phyloP scores from a whole-genome alignment of 2,888 invertebrate species.

The Sipunculus nudus region DNA sequence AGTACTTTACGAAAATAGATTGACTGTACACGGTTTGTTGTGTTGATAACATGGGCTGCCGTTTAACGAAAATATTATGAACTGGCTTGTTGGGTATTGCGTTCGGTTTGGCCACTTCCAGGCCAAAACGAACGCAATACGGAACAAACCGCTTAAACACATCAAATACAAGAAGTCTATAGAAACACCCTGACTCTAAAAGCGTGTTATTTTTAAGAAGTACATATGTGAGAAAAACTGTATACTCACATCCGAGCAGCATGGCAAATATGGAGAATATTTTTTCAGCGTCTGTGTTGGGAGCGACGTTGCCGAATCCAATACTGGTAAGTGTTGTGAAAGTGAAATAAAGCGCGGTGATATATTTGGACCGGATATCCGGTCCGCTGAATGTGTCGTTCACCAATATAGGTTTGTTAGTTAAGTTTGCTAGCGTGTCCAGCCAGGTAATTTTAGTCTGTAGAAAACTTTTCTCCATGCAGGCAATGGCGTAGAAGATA shows the following conservation, averaged over 20 bases:
- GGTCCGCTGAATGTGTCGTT: slow-evolving; percentile 65
- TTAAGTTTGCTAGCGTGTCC: slow-evolving; percentile 56
- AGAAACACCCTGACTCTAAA: too few species aligned
- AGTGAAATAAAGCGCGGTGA: slow-evolving; percentile 66
- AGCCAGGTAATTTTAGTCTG: slow-evolving; percentile 60
- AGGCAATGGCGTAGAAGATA: slow-evolving; percentile 66
- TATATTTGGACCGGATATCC: slow-evolving; percentile 62
- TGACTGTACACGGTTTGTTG: too few species aligned
- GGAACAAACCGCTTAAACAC: too few species aligned
- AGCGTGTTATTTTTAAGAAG: too few species aligned
- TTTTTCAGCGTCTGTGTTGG: slow-evolving; percentile 66
- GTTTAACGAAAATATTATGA: too few species aligned
- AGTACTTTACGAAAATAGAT: too few species aligned
- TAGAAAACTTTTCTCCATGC: slow-evolving; percentile 60
- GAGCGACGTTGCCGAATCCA: slow-evolving; percentile 66
- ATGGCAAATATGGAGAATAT: slow-evolving; percentile 67
- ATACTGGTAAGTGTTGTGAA: slow-evolving; percentile 66
- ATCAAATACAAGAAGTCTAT: too few species aligned
- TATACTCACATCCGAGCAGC: slow-evolving; percentile 67
- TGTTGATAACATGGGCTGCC: too few species aligned
- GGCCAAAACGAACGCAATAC: too few species aligned
- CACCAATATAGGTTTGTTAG: slow-evolving; percentile 54
- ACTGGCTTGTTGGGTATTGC: too few species aligned
- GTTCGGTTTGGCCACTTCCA: too few species aligned
- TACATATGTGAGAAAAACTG: too few species aligned